Evolutionary conservation across 2,888 invertebrate genomes (phyloP).

Genomic region (Carterocephalus palaemon): DNA sequence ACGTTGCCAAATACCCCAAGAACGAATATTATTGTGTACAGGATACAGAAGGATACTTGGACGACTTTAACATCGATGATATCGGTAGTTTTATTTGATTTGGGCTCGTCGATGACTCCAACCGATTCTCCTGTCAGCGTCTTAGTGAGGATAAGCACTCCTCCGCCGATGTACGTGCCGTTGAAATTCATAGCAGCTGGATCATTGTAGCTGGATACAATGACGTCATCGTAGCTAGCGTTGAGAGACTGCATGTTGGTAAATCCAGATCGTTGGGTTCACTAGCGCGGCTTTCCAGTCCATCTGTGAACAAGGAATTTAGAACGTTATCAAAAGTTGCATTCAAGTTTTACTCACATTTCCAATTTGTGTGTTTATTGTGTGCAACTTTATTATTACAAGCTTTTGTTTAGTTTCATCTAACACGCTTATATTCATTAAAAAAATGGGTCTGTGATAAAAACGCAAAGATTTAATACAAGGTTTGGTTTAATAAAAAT

Average conservation of each 20-base stretch:
- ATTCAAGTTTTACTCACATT: neutral
- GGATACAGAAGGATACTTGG: constrained; percentile 85
- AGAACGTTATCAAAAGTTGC: neutral
- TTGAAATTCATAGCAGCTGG: constrained; percentile 59
- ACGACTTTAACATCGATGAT: constrained; percentile 83
- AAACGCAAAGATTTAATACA: too few relatives aligned
- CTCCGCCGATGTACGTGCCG: constrained; percentile 53
- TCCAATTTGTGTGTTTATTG: constrained; percentile 3
- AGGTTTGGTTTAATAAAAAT: neutral
- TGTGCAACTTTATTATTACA: too few relatives aligned
- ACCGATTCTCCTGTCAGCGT: constrained; percentile 66
- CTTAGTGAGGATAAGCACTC: constrained; percentile 63
- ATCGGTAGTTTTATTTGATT: constrained; percentile 68
- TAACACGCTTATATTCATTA: too few relatives aligned
- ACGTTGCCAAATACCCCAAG: constrained; percentile 90
- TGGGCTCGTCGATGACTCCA: constrained; percentile 65
- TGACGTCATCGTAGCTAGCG: constrained; percentile 40
- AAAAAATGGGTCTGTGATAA: too few relatives aligned
- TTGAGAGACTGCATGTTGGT: constrained; percentile 46
- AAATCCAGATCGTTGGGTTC: constrained; percentile 27
- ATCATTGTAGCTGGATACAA: constrained; percentile 46
- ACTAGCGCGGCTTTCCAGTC: neutral
- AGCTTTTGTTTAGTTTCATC: too few relatives aligned
- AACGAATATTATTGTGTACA: constrained; percentile 88
- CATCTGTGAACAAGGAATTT: constrained; percentile 22